Evolutionary conservation across 2,113 vertebrate species (phyloP).

Genomic region (Tinamus guttatus): DNA sequence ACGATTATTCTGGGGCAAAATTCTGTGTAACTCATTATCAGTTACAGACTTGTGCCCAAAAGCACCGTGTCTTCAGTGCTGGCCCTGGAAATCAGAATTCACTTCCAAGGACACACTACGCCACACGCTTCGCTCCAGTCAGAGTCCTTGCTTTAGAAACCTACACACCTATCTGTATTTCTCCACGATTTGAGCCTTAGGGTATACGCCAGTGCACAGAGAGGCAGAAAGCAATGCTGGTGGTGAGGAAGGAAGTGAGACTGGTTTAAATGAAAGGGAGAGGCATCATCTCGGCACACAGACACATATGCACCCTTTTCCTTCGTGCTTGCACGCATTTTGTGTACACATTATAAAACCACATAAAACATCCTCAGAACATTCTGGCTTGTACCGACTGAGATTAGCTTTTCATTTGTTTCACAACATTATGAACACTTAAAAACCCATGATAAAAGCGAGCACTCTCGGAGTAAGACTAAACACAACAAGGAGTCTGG

Average conservation of each 20-base stretch:
- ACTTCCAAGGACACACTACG: neutral
- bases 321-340: neutral
- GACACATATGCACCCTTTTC: rapidly evolving
- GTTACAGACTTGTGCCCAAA: neutral
- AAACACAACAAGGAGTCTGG: neutral
- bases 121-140: neutral
- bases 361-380: neutral
- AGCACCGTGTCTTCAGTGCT: neutral
- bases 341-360: neutral
- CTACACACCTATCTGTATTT: neutral
- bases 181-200: neutral
- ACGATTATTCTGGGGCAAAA: neutral
- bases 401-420: neutral
- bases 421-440: neutral
- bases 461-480: neutral
- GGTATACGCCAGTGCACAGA: neutral
- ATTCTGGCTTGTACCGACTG: neutral
- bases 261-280: neutral
- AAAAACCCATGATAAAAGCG: neutral
- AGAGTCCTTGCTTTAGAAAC: neutral
- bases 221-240: neutral
- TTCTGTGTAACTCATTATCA: neutral
- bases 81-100: neutral
- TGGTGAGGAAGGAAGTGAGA: neutral
- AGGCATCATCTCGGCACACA: neutral